These are phyloP conservation scores for Otis tarda DNA, from an alignment of 2,113 vertebrate genomes.

Conservation along the genomic window DNA sequence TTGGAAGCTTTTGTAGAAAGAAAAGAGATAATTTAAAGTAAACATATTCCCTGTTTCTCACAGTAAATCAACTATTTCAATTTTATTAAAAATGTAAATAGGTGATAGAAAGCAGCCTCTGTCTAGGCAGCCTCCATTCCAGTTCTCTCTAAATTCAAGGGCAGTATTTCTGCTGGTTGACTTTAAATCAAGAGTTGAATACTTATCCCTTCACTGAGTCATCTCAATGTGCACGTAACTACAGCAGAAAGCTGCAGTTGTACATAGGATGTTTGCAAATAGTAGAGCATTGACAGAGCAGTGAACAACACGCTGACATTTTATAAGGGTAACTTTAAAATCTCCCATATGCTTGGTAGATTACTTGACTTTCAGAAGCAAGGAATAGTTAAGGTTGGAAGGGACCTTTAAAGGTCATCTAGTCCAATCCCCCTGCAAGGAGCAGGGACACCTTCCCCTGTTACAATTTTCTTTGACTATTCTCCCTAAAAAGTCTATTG, in stretches of 20 bases:
- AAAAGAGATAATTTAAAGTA: neutral
- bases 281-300: neutral
- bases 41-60: neutral
- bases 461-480: neutral
- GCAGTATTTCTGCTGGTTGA: neutral
- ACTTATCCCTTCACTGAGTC: neutral
- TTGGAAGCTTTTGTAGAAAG: neutral
- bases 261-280: neutral
- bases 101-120: neutral
- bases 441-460: too few relatives aligned
- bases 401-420: too few relatives aligned
- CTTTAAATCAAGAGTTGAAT: rapidly evolving
- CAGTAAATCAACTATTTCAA: neutral
- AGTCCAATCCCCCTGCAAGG: too few relatives aligned
- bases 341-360: neutral
- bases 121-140: neutral
- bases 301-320: neutral
- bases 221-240: neutral
- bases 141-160: neutral
- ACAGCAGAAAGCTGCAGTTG: neutral
- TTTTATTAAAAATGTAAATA: neutral
- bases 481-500: neutral
- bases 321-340: neutral
- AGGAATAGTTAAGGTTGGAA: too few relatives aligned
- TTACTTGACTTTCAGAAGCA: neutral